phyloP scores from a whole-genome alignment of 1,140 invertebrate species.

The Drosophila pruinosa region DNA sequence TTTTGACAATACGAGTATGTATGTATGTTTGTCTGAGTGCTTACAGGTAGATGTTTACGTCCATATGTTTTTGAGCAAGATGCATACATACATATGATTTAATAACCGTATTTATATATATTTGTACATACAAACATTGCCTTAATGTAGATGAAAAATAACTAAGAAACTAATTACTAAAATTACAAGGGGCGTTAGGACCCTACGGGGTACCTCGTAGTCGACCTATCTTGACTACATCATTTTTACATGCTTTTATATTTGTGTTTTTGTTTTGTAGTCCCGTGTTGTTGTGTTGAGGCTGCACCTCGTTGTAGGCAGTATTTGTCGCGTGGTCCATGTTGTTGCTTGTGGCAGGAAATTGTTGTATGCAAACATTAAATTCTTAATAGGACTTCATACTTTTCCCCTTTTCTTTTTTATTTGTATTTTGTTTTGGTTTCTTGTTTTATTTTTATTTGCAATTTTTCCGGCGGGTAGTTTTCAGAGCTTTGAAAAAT shows the following conservation, averaged over 20 bases:
- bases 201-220: too few species aligned
- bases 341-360: constrained; percentile 50
- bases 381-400: constrained; percentile 69
- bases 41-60: too few species aligned
- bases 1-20: too few species aligned
- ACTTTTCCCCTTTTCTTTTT: constrained; percentile 4
- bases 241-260: background rate
- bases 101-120: too few species aligned
- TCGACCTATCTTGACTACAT: too few species aligned
- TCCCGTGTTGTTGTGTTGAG: constrained; percentile 32
- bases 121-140: too few species aligned
- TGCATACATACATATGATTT: too few species aligned
- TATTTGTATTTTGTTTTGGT: constrained; percentile 7
- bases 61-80: too few species aligned
- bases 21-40: too few species aligned
- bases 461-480: constrained; percentile 6
- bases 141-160: too few species aligned
- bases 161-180: too few species aligned
- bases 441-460: background rate
- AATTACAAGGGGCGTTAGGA: too few species aligned
- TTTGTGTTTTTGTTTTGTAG: constrained; percentile 4
- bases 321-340: constrained; percentile 18
- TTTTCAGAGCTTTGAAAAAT: constrained; percentile 15
- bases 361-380: constrained; percentile 77
- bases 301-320: constrained; percentile 53